A percentile compares a stretch with the other conserved stretches of the same genome.
Conservation (phyloP, 2,113 vertebrate genomes). For the Atlantisia rogersi region DNA sequence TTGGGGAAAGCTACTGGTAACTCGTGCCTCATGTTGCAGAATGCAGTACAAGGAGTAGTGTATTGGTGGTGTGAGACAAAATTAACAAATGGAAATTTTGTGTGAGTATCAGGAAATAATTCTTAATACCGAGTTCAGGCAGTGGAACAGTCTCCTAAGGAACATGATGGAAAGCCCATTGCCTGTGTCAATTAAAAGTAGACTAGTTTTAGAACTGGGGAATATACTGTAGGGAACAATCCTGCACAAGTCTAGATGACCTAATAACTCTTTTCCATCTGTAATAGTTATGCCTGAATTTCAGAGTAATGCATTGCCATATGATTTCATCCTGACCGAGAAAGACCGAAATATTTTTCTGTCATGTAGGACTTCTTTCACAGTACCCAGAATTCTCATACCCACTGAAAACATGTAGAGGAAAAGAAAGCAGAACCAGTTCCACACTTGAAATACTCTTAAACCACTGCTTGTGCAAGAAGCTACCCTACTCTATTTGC, state of each 20-base stretch:
- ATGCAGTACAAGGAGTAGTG: neutral
- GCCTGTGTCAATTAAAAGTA: slow-evolving; percentile 50
- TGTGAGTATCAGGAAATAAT: slow-evolving; percentile 31
- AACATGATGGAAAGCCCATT: slow-evolving; percentile 46
- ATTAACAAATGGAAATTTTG: slow-evolving; percentile 8
- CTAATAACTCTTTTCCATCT: slow-evolving; percentile 54
- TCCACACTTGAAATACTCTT: neutral
- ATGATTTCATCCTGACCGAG: slow-evolving; percentile 27
- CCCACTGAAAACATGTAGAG: neutral
- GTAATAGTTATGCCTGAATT: neutral
- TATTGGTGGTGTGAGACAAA: neutral
- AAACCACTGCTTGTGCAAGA: neutral
- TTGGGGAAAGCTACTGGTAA: neutral
- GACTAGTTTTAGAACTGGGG: slow-evolving; percentile 22
- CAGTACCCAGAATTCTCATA: neutral
- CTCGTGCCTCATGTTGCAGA: neutral
- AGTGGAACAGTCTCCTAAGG: slow-evolving; percentile 28
- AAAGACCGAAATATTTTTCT: slow-evolving; percentile 13
- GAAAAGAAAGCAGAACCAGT: neutral
- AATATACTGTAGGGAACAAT: slow-evolving; percentile 48
- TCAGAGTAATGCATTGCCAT: slow-evolving; percentile 40
- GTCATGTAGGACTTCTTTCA: neutral
- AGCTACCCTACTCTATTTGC: neutral
- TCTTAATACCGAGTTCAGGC: slow-evolving; percentile 18
- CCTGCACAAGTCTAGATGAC: slow-evolving; percentile 27